Base-by-base conservation (phyloP, 1,140 invertebrate genomes). In the Thaumetopoea pityocampa region DNA sequence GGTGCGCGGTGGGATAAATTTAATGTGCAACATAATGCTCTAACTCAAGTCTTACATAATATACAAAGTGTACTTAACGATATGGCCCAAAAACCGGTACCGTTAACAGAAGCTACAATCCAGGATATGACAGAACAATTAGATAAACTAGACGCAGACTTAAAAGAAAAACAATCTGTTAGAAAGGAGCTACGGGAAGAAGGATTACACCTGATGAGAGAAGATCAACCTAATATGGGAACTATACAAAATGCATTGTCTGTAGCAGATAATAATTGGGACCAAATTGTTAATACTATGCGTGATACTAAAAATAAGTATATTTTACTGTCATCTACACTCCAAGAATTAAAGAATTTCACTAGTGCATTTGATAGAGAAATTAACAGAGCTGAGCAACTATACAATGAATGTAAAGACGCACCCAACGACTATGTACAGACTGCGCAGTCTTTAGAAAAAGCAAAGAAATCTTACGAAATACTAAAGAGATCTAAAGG, bases 171-270 rank as follows among this genome's bases (percentile, higher is more conserved):
- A 45, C 83, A 85, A 65, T 56, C 64, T 2, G 62, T 86, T 3
- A 62, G 81, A 54, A 85, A 83, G 38, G 82, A 85, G 42, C 48
- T 86, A 5, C 60, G 85, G 58, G 88, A 90, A 55, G 90, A 95
- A 84, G 94, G 93, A 1, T 85, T 91, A 9, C 85, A 90, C 32
- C 71, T 96, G 19, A 92, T 95, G 87, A 90, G 92, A 55, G 91
- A 93, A 77, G 94, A 96, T 77, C 90, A 93, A 49, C 88, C 89
- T 14, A 92, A 92, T 51, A 91, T 92, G 69, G 89, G 91, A 2
- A 89, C 89, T 2, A 91, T 96, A 38, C 94, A 96, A 76, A 92
- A 92, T 41, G 89, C 90, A 19, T 64, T 96, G 0, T 88, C 92
- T 1, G 88, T 90, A 0, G 88, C 93, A 19, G 93, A 96, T 51